Percentiles rank a stretch among this genome's conserved stretches.
These are phyloP conservation scores for Stenolophus ochropezus DNA, from an alignment of 2,888 invertebrate genomes.

Conservation along the genomic window DNA sequence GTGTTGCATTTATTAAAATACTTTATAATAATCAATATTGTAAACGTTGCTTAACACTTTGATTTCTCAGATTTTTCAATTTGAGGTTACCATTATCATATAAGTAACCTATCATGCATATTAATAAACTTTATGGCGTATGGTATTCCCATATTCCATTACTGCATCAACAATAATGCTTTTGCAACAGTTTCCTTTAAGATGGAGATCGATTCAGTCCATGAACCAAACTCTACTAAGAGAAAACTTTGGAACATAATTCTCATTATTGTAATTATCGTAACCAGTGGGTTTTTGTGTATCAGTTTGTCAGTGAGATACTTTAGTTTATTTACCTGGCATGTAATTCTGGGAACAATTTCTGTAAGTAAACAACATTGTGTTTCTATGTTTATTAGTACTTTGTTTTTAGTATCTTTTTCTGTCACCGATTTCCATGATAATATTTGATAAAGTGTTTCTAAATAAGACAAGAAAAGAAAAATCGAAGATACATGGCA, in stretches of 20 bases:
- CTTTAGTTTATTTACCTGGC: constrained; percentile 12
- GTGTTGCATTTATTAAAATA: too few relatives aligned
- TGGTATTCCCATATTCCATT: not conserved
- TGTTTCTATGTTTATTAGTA: not conserved
- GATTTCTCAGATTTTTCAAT: not conserved
- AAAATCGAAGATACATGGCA: constrained; percentile 42
- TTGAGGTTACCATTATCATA: not conserved
- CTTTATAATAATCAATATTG: not conserved
- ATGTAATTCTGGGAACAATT: not conserved
- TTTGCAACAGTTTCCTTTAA: not conserved
- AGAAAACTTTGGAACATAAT: not conserved
- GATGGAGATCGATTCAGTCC: not conserved
- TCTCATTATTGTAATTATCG: not conserved
- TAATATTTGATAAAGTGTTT: constrained; percentile 14
- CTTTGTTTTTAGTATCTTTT: constrained; percentile 38
- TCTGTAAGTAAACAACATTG: not conserved
- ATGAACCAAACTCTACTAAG: not conserved
- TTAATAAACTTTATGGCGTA: not conserved
- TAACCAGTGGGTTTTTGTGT: not conserved
- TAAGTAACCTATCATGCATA: not conserved
- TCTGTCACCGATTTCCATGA: constrained; percentile 27
- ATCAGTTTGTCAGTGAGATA: not conserved
- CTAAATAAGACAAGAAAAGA: constrained; percentile 18
- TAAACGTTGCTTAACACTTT: not conserved
- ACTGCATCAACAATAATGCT: not conserved